Conservation (phyloP, 92 coral and sea anemone species). For the Micromussa lordhowensis region DNA sequence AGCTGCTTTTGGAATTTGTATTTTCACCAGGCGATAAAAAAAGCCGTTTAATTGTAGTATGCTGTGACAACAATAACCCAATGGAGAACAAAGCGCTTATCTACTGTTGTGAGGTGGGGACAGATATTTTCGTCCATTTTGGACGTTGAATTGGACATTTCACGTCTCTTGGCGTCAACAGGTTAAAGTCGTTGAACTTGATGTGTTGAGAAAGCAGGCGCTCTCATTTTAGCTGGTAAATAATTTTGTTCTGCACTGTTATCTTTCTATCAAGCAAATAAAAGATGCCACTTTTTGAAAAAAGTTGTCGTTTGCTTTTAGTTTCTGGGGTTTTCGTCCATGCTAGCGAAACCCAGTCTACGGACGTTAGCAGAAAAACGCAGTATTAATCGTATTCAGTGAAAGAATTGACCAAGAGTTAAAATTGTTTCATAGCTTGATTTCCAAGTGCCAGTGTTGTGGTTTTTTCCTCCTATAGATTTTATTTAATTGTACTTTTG, state of each 20-base stretch:
- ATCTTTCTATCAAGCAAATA: constrained; percentile 13
- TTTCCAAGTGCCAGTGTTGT: too few relatives aligned
- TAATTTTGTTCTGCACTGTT: constrained; percentile 2
- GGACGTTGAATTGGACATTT: background rate
- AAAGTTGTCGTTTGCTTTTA: background rate
- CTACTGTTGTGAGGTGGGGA: background rate
- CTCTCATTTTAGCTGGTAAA: background rate
- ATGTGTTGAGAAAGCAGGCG: background rate
- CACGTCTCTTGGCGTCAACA: background rate
- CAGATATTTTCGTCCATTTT: background rate
- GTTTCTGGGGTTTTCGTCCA: background rate
- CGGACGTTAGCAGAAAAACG: too few relatives aligned
- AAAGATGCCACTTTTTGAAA: constrained; percentile 8
- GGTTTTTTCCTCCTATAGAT: too few relatives aligned
- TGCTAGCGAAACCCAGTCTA: too few relatives aligned
- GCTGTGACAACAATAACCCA: background rate
- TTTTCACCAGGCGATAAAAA: background rate
- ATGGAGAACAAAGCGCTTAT: background rate
- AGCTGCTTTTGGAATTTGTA: background rate
- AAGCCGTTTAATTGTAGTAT: background rate
- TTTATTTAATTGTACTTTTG: too few relatives aligned
- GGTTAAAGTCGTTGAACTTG: background rate
- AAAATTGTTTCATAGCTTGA: too few relatives aligned
- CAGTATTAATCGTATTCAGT: too few relatives aligned
- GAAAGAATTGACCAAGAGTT: too few relatives aligned